Conservation (phyloP, 2,888 invertebrate species). For the Entomobrya multifasciata region DNA sequence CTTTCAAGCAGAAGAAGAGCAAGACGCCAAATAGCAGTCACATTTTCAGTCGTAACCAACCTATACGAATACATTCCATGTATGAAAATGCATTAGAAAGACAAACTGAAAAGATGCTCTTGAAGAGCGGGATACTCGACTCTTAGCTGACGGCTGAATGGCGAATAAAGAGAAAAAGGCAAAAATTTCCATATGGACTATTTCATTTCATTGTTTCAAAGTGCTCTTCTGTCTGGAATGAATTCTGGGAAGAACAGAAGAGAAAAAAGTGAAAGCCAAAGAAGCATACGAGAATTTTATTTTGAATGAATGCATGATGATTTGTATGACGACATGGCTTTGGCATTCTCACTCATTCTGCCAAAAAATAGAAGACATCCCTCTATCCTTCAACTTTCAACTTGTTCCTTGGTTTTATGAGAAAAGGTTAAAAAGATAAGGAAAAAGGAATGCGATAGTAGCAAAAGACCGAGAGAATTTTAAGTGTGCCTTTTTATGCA, state of each 20-base stretch:
- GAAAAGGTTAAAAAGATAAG: constrained; percentile 1
- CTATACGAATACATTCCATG: too few species aligned
- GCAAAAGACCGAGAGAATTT: constrained; percentile 22
- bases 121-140: neutral
- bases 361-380: constrained; percentile 29
- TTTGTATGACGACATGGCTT: constrained; percentile 33
- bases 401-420: neutral
- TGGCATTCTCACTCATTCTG: constrained; percentile 37
- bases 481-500: constrained; percentile 15
- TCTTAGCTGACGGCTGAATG: too few species aligned
- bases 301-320: constrained; percentile 14
- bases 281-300: constrained; percentile 1
- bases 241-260: constrained; percentile 43
- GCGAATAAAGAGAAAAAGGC: neutral
- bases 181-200: constrained; percentile 63
- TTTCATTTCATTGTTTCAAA: constrained; percentile 69
- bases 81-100: neutral
- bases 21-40: neutral
- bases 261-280: constrained; percentile 12
- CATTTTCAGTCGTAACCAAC: too few species aligned
- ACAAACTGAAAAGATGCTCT: neutral
- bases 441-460: constrained; percentile 17
- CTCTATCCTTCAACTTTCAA: constrained; percentile 22
- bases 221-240: constrained; percentile 67
- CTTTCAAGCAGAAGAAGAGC: constrained; percentile 21